Evolutionary conservation across 2,888 invertebrate genomes (phyloP).

Genomic region (Odontocolon sp.): DNA sequence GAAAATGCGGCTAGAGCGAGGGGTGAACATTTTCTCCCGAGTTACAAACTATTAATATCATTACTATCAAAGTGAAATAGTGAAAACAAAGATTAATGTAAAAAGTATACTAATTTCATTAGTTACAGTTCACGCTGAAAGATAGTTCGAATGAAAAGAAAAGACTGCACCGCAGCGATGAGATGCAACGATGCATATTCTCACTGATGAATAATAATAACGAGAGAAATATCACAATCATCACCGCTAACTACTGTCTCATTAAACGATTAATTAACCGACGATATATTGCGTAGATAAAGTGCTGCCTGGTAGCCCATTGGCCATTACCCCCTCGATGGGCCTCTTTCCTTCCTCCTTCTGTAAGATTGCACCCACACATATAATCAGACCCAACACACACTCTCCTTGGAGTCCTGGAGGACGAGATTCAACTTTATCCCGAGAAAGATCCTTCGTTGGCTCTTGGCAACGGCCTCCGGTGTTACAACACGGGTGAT

Average conservation of each 20-base stretch:
- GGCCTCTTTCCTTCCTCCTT: slow-evolving; percentile 24
- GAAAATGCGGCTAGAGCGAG: no score
- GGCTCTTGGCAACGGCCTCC: slow-evolving; percentile 45
- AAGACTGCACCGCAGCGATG: no score
- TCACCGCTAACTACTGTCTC: slow-evolving; percentile 79
- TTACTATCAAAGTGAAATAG: no score
- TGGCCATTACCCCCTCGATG: slow-evolving; percentile 36
- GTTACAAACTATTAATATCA: no score
- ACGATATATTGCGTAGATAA: slow-evolving; percentile 77
- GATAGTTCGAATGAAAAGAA: no score
- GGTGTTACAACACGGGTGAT: slow-evolving; percentile 49
- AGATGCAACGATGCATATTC: no score
- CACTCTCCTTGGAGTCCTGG: slow-evolving; percentile 29
- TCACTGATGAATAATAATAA: slow-evolving; percentile 57
- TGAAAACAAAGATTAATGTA: no score
- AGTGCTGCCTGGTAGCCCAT: slow-evolving; percentile 52
- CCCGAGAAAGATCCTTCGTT: slow-evolving; percentile 52
- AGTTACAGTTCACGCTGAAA: no score
- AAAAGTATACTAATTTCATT: no score
- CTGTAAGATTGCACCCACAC: slow-evolving; percentile 27
- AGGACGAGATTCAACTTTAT: slow-evolving; percentile 52
- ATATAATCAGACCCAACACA: neutral
- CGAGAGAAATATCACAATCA: slow-evolving; percentile 69
- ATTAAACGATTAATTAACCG: slow-evolving; percentile 79
- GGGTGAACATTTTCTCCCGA: no score